Percentiles rank a stretch among this genome's conserved stretches.
phyloP scores from a whole-genome alignment of 2,888 invertebrate species.

The Xestia xanthographa region DNA sequence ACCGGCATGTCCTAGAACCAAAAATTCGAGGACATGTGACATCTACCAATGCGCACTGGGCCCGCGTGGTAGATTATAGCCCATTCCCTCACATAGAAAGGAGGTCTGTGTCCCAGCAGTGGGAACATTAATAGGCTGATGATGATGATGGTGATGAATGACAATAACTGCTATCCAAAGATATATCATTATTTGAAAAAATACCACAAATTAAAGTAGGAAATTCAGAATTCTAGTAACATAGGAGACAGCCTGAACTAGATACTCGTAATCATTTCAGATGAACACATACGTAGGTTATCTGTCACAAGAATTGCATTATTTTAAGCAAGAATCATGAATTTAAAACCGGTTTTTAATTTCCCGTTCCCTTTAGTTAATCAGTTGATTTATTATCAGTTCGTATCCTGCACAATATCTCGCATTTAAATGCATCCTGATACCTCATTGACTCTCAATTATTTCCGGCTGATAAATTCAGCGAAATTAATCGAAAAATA shows the following conservation, averaged over 20 bases:
- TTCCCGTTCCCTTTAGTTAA: slow-evolving; percentile 1
- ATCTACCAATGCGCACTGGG: too few relatives aligned
- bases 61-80: too few relatives aligned
- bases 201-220: not conserved
- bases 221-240: not conserved
- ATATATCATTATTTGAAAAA: not conserved
- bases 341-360: slow-evolving; percentile 31
- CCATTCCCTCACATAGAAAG: too few relatives aligned
- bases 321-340: not conserved
- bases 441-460: slow-evolving; percentile 41
- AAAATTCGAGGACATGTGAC: too few relatives aligned
- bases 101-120: too few relatives aligned
- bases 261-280: not conserved
- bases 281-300: not conserved
- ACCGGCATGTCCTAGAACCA: too few relatives aligned
- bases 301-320: not conserved
- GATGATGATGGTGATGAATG: too few relatives aligned
- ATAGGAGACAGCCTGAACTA: not conserved
- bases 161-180: not conserved
- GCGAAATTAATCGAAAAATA: slow-evolving; percentile 45
- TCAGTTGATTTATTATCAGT: slow-evolving; percentile 35
- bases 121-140: too few relatives aligned
- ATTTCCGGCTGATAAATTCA: slow-evolving; percentile 35
- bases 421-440: slow-evolving; percentile 32
- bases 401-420: slow-evolving; percentile 19